A percentile compares a stretch with the other conserved stretches of the same genome.
Conservation (phyloP, 2,113 vertebrate genomes). For the Himantopus leucocephalus region DNA sequence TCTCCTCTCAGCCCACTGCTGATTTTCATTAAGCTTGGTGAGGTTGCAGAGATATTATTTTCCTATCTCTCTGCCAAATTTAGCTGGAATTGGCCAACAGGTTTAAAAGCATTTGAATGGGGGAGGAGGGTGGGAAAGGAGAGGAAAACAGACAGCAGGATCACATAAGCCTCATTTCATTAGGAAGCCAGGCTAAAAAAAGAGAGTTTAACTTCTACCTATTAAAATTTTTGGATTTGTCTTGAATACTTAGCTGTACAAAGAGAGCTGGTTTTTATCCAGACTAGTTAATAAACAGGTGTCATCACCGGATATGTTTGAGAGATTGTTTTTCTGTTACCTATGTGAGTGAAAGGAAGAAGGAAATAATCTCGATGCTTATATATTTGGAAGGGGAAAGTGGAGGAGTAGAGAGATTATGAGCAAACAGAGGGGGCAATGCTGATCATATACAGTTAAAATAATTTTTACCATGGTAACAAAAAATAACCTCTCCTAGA, state of each 20-base stretch:
- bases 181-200: conserved; percentile 3
- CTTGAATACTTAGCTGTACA: neutral
- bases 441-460: conserved; percentile 31
- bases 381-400: conserved; percentile 11
- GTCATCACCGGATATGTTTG: neutral
- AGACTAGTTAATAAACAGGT: conserved; percentile 3
- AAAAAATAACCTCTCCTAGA: conserved; percentile 20
- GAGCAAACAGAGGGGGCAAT: conserved; percentile 28
- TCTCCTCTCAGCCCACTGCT: neutral
- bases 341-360: neutral
- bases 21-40: conserved; percentile 1
- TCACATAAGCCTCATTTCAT: conserved; percentile 38
- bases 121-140: conserved; percentile 42
- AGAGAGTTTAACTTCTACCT: neutral
- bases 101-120: conserved; percentile 39
- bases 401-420: conserved; percentile 23
- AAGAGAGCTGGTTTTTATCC: neutral
- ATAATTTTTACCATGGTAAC: conserved; percentile 53
- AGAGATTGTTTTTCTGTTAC: neutral
- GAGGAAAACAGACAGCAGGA: conserved; percentile 48
- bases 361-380: neutral
- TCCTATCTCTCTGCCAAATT: conserved; percentile 19
- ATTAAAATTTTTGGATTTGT: neutral
- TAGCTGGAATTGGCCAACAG: conserved; percentile 48
- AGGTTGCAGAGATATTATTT: conserved; percentile 21